phyloP scores from a whole-genome alignment of 2,797 vertebrate genomes.

The Cyprinella venusta region DNA sequence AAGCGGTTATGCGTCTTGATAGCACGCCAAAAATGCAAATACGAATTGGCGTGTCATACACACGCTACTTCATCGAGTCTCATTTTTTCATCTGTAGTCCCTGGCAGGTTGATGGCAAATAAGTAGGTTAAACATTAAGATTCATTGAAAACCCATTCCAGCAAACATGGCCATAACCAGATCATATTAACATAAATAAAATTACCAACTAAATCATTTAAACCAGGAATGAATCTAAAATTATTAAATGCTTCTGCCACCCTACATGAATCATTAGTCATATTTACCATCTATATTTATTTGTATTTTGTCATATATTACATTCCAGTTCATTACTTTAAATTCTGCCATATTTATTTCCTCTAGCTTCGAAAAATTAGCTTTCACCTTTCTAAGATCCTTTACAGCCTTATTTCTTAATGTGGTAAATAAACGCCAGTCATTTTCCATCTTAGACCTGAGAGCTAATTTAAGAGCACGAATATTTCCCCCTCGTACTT shows the following conservation, averaged over 20 bases:
- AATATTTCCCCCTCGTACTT: background rate
- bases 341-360: background rate
- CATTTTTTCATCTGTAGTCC: background rate
- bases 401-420: slow-evolving; percentile 1
- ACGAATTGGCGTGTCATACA: no score
- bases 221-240: background rate
- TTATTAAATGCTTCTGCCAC: background rate
- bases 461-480: background rate
- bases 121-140: background rate
- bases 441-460: background rate
- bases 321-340: background rate
- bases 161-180: background rate
- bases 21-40: no score
- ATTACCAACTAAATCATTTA: background rate
- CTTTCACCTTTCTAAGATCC: background rate
- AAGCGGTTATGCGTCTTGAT: no score
- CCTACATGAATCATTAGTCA: background rate
- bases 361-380: background rate
- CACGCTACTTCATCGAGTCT: no score
- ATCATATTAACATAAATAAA: background rate
- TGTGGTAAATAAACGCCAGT: background rate
- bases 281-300: background rate
- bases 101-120: background rate
- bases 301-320: background rate
- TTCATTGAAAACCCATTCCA: background rate